Percentiles rank a stretch among this genome's conserved stretches.
These are phyloP conservation scores for Enteromius trimaculatus DNA, from an alignment of 2,797 vertebrate genomes.

Conservation along the genomic window DNA sequence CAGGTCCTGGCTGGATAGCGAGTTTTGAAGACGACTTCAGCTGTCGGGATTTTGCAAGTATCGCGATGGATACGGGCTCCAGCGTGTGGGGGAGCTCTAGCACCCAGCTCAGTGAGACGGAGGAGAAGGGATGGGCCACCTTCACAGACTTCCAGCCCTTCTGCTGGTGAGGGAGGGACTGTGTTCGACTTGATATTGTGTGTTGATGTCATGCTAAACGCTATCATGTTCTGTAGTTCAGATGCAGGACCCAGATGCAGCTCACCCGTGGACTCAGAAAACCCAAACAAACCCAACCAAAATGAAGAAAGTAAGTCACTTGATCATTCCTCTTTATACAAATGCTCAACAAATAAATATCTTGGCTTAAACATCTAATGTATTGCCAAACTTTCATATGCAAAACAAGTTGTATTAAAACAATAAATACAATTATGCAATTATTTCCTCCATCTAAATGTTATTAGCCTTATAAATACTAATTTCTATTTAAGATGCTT, in stretches of 20 bases:
- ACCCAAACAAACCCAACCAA: slow-evolving; percentile 70
- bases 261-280: slow-evolving; percentile 84
- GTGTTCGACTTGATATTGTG: neutral
- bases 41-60: slow-evolving; percentile 65
- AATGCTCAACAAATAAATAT: neutral
- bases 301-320: slow-evolving; percentile 81
- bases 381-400: neutral
- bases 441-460: neutral
- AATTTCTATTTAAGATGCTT: neutral
- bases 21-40: slow-evolving; percentile 80
- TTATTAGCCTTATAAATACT: too few relatives aligned
- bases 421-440: neutral
- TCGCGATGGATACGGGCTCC: slow-evolving; percentile 73
- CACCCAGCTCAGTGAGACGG: slow-evolving; percentile 54
- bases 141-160: slow-evolving; percentile 93
- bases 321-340: neutral
- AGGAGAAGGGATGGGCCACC: slow-evolving; percentile 89
- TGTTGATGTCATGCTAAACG: slow-evolving; percentile 8
- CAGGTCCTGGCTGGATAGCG: slow-evolving; percentile 85
- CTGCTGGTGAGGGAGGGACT: slow-evolving; percentile 78
- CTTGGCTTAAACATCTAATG: neutral
- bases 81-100: slow-evolving; percentile 79
- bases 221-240: slow-evolving; percentile 76
- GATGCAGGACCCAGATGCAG: slow-evolving; percentile 90
- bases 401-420: neutral